Evolutionary conservation across 2,888 invertebrate genomes (phyloP), one percentile per base, ranked within the genome.

Genomic region (Hypomecis atomaria): DNA sequence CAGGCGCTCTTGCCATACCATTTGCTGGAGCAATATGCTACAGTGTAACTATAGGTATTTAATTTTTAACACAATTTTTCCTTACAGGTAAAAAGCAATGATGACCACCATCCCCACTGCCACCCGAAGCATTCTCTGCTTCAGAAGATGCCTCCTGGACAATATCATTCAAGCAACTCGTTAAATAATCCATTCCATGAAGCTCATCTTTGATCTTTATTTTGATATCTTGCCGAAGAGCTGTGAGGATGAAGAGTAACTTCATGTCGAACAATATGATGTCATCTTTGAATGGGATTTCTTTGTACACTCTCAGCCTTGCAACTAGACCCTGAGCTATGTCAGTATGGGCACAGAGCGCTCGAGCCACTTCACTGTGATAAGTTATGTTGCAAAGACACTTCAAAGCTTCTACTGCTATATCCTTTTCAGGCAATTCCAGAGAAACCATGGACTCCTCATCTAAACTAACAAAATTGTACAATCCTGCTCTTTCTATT

Each of bases 321-420:
- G 95, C 94, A 0, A 96, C 89, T 48, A 98, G 94, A 38, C 96
- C 95, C 64, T 96, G 95, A 6, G 96, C 93, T 54, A 92, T 84
- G 94, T 94, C 76, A 93, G 95, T 93, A 93, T 95, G 76, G 0
- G 89, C 90, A 79, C 92, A 92, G n/a, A 90, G 71, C 1, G 83
- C 85, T 13, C 91, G 76, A 0, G 90, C 89, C 2, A 84, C 85
- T 70, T 90, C 89, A 76, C 92, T 90, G 83, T 98, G 97, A 82
- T 95, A 98, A 59, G 98, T 94, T 71, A 99, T 92, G 86, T 99
- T 99, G 83, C 97, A 98, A 8, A 99, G 90, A 81, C 98, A 96
- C 89, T 98, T 99, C 59, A 97, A 90, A 0, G 97, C 96, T 88
- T 98, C 98, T 6, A 96, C 91, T 2, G 93, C 94, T 34, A 95